Evolutionary conservation across 1,140 invertebrate species (phyloP), one percentile per base, ranked within the genome.

Genomic region (Cydia strobilella): DNA sequence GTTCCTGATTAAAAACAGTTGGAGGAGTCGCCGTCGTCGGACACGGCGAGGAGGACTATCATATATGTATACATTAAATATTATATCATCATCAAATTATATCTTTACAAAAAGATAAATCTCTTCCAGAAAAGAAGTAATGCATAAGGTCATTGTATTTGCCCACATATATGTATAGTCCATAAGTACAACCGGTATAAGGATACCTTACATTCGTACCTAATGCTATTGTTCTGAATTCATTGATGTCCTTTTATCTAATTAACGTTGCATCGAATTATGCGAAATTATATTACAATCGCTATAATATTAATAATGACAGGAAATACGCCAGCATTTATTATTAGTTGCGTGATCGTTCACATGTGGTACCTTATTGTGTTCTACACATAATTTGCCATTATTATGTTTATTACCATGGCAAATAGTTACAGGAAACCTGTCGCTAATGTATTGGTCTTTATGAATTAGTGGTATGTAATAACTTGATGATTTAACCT

Each of bases 271-370:
- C 27, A 39, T 69, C 31, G 31, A 69, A 69, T 69, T 69, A 69
- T 69, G 65, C 65, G 65, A 69, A 69, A 69, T 69, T 69, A 69
- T 69, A 35, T 69, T 35, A 69, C 31, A 39, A 69, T 69, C 27
- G 65, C 65, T 69, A 69, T 69, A 69, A 69, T 69, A 69, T 69
- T 69, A 35, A 69, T 69, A 69, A 69, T 69, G 65, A 69, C 65
- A 69, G 65, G 65, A 69, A 69, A 69, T 69, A 69, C 65, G 65
- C 35, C 65, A 18, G 27, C 65, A 69, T 69, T 69, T 69, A 69
- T 69, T 69, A 69, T 69, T 69, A 69, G 65, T 69, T 69, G 65
- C 65, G 65, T 69, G 65, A 69, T 69, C 65, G 31, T 69, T 35
- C 65, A 42, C 65, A 69, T 31, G 65, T 69, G 27, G 65, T 69